These are phyloP conservation scores for Operophtera brumata DNA, from an alignment of 2,888 invertebrate genomes.

Conservation along the genomic window DNA sequence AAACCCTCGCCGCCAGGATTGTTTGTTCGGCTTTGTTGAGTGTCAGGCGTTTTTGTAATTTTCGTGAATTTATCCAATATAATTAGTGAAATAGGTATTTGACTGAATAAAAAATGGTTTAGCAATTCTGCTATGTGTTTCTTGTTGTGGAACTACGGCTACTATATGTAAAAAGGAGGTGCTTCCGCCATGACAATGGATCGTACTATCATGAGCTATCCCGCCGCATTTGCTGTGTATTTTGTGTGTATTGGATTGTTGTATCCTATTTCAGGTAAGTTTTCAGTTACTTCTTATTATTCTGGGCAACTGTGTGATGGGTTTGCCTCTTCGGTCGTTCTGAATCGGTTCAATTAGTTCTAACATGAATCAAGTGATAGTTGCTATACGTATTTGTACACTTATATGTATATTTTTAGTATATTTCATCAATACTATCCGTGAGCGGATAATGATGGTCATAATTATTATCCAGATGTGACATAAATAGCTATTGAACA, in stretches of 20 bases:
- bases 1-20: slow-evolving; percentile 55
- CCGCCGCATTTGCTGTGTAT: slow-evolving; percentile 67
- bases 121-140: slow-evolving; percentile 63
- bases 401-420: slow-evolving; percentile 46
- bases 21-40: slow-evolving; percentile 80
- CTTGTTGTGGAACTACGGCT: slow-evolving; percentile 49
- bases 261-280: slow-evolving; percentile 71
- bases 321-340: slow-evolving; percentile 14
- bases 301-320: slow-evolving; percentile 11
- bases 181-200: slow-evolving; percentile 78
- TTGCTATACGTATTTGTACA: slow-evolving; percentile 10
- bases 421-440: slow-evolving; percentile 44
- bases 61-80: slow-evolving; percentile 65
- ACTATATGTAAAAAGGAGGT: slow-evolving; percentile 62
- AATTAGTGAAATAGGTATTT: slow-evolving; percentile 57
- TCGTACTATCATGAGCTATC: slow-evolving; percentile 64
- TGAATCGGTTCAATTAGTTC: slow-evolving; percentile 1
- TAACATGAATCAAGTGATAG: slow-evolving; percentile 22
- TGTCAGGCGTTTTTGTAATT: slow-evolving; percentile 73
- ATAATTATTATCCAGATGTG: neutral
- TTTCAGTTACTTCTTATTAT: slow-evolving; percentile 36
- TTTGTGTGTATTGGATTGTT: slow-evolving; percentile 68
- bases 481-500: neutral
- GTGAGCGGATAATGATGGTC: slow-evolving; percentile 29
- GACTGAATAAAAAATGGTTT: slow-evolving; percentile 67